phyloP scores from a whole-genome alignment of 92 coral and sea anemone species.

The Meandrina meandrites region DNA sequence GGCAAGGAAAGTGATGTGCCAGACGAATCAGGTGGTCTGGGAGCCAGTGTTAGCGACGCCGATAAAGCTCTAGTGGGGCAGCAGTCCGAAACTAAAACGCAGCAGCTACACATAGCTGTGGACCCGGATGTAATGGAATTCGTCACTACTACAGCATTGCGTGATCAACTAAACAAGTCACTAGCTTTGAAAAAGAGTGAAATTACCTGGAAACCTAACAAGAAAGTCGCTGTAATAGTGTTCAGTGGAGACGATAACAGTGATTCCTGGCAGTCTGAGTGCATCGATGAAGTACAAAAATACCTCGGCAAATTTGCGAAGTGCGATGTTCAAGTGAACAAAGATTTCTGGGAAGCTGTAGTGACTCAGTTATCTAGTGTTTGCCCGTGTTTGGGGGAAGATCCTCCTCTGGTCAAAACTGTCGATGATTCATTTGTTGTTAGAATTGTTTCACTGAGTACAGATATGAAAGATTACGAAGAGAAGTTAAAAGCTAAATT shows the following conservation, averaged over 20 bases:
- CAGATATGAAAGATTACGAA: constrained; percentile 23
- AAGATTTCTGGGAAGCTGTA: constrained; percentile 49
- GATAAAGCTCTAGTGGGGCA: neutral
- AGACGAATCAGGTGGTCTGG: neutral
- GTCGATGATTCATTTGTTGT: neutral
- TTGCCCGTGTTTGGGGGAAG: constrained; percentile 41
- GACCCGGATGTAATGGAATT: constrained; percentile 72
- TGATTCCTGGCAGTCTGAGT: constrained; percentile 37
- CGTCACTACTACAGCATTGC: constrained; percentile 23
- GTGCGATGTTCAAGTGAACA: constrained; percentile 39
- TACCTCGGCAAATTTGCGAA: constrained; percentile 19
- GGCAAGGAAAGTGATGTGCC: constrained; percentile 12
- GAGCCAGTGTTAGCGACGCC: neutral
- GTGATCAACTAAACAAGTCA: constrained; percentile 28
- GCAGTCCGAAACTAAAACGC: neutral
- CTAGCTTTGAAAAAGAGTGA: constrained; percentile 34
- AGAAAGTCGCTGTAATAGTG: constrained; percentile 9
- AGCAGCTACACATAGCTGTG: constrained; percentile 44
- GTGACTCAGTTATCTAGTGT: constrained; percentile 36
- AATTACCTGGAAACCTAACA: constrained; percentile 37
- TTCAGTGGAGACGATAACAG: constrained; percentile 26
- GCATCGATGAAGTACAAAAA: constrained; percentile 21
- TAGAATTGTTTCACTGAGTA: constrained; percentile 42
- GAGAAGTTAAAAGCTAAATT: constrained; percentile 40
- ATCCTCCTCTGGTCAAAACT: constrained; percentile 32